These are phyloP conservation scores for Lateolabrax maculatus DNA, from an alignment of 2,797 vertebrate genomes.

Conservation along the genomic window DNA sequence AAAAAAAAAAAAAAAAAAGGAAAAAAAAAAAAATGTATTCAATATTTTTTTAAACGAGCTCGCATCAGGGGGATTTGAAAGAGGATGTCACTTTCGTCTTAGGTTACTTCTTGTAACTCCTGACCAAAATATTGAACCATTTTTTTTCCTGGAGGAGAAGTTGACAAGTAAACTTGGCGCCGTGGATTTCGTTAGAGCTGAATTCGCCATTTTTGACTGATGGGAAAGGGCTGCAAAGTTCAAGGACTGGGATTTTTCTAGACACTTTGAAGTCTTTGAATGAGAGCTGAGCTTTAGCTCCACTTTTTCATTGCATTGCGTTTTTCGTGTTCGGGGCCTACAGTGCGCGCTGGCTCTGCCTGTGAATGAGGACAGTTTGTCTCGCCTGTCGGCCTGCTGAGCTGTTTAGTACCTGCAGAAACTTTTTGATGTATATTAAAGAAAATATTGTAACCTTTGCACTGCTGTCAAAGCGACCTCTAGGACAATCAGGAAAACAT, in stretches of 20 bases:
- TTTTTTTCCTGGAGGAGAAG: constrained; percentile 28
- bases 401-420: constrained; percentile 35
- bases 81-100: background rate
- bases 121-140: constrained; percentile 3
- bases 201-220: constrained; percentile 80
- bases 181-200: constrained; percentile 57
- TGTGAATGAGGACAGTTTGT: constrained; percentile 23
- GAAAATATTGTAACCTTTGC: background rate
- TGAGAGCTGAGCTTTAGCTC: background rate
- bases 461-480: background rate
- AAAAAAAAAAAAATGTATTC: too few species aligned
- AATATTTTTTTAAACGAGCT: background rate
- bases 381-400: constrained; percentile 2
- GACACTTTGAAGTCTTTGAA: background rate
- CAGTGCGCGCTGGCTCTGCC: background rate
- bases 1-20: background rate
- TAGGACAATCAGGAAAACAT: background rate
- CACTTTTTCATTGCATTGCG: background rate
- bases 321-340: background rate
- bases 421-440: background rate
- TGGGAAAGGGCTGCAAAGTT: constrained; percentile 37
- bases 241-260: constrained; percentile 19
- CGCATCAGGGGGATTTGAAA: background rate
- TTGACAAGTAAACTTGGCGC: constrained; percentile 37
- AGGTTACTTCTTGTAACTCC: constrained; percentile 3